Percentiles rank a stretch among this genome's conserved stretches.
Conservation (phyloP, 2,113 vertebrate species). For the Onychorhynchus coronatus region DNA sequence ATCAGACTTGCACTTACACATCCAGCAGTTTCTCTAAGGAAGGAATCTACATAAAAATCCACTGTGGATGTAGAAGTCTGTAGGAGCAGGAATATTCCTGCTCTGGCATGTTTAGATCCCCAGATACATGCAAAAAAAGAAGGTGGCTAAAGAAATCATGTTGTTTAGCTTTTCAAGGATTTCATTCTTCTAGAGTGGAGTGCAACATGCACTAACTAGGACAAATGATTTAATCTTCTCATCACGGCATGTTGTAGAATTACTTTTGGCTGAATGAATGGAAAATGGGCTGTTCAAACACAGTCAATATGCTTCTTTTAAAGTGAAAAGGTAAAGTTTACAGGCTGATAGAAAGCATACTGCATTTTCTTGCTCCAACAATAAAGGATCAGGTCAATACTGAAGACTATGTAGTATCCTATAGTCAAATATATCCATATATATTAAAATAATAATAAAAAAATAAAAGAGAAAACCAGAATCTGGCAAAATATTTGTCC, state of each 20-base stretch:
- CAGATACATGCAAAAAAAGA: not conserved
- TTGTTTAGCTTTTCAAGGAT: not conserved
- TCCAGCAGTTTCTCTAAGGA: not conserved
- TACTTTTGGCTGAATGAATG: not conserved
- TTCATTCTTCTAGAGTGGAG: not conserved
- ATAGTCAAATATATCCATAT: not conserved
- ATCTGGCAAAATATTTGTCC: not conserved
- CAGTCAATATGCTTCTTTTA: not conserved
- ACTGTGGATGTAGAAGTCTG: not conserved
- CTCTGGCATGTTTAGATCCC: not conserved
- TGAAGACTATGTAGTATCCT: not conserved
- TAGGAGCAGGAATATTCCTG: not conserved
- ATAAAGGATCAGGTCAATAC: not conserved
- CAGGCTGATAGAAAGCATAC: not conserved
- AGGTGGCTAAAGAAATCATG: not conserved
- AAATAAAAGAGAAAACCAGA: not conserved
- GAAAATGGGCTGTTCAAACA: not conserved
- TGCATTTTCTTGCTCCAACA: not conserved
- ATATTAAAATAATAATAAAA: not conserved
- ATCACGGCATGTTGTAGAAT: not conserved
- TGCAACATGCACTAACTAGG: not conserved
- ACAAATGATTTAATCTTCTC: constrained; percentile 6
- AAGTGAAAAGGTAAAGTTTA: not conserved
- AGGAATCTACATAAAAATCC: not conserved
- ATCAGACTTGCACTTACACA: not conserved